These are phyloP conservation scores for Pseudochirops corinnae DNA, from an alignment of 2,797 vertebrate genomes.

Conservation along the genomic window DNA sequence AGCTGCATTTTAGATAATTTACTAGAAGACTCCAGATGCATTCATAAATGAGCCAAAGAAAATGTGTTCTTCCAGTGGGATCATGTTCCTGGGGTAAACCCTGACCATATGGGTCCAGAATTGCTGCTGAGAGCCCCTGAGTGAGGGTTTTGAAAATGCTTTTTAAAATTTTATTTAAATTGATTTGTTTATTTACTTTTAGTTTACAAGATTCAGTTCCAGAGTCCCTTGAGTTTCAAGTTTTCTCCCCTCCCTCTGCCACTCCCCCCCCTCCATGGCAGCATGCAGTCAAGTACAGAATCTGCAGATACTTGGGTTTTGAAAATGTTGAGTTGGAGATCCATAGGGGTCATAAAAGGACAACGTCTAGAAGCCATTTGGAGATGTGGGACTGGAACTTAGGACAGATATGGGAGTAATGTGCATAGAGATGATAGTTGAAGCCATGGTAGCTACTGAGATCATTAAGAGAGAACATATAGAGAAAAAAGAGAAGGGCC, in stretches of 20 bases:
- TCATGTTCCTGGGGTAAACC: background rate
- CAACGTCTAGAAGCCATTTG: background rate
- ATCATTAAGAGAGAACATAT: background rate
- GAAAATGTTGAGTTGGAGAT: background rate
- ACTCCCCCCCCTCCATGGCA: too few species aligned
- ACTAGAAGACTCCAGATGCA: background rate
- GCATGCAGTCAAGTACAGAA: too few species aligned
- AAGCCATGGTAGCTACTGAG: background rate
- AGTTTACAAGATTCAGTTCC: too few species aligned
- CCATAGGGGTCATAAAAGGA: background rate
- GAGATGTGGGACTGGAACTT: background rate
- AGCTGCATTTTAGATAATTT: background rate
- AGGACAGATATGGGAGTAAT: background rate
- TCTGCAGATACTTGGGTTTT: background rate
- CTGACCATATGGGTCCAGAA: background rate
- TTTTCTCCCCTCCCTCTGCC: too few species aligned
- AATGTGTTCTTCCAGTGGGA: background rate
- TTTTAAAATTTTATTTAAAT: too few species aligned
- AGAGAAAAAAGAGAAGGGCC: background rate
- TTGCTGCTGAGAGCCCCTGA: background rate
- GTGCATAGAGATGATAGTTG: background rate
- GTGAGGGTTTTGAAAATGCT: background rate
- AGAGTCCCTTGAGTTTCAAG: too few species aligned
- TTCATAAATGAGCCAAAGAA: background rate
- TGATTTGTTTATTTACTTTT: too few species aligned